Conservation (phyloP, 2,113 vertebrate species). For the Charina bottae region DNA sequence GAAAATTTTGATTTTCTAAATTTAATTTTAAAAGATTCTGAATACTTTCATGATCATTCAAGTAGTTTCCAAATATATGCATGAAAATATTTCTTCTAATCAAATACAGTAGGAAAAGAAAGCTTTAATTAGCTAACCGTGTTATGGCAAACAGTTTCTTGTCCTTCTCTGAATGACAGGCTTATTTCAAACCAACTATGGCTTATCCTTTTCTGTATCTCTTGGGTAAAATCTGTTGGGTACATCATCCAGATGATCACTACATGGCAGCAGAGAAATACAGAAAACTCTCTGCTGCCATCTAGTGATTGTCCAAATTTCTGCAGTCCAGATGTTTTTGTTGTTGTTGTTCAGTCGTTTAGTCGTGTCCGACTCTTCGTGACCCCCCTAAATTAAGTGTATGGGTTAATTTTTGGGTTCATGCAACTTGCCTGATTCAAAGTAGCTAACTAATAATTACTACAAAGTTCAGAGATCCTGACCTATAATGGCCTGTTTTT, state of each 20-base stretch:
- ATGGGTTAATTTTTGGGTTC: background rate
- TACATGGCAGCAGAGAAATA: too few species aligned
- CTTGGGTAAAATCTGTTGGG: background rate
- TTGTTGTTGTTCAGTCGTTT: too few species aligned
- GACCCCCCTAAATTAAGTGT: background rate
- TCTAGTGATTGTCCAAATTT: background rate
- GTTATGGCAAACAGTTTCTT: background rate
- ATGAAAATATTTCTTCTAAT: background rate
- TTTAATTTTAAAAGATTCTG: background rate
- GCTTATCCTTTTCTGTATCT: background rate
- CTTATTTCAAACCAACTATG: background rate
- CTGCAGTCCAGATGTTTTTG: background rate
- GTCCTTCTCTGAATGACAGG: background rate
- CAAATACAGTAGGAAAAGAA: background rate
- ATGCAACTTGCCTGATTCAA: background rate
- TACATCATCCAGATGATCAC: background rate
- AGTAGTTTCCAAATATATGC: background rate
- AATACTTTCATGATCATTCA: background rate
- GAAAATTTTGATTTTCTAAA: background rate
- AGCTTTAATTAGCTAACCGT: background rate
- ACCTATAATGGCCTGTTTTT: background rate
- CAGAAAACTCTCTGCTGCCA: background rate
- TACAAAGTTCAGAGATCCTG: background rate
- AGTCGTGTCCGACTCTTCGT: too few species aligned
- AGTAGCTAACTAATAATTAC: background rate